A percentile compares a stretch with the other conserved stretches of the same genome.
Conservation (phyloP, 2,888 invertebrate species). For the Xestia xanthographa region DNA sequence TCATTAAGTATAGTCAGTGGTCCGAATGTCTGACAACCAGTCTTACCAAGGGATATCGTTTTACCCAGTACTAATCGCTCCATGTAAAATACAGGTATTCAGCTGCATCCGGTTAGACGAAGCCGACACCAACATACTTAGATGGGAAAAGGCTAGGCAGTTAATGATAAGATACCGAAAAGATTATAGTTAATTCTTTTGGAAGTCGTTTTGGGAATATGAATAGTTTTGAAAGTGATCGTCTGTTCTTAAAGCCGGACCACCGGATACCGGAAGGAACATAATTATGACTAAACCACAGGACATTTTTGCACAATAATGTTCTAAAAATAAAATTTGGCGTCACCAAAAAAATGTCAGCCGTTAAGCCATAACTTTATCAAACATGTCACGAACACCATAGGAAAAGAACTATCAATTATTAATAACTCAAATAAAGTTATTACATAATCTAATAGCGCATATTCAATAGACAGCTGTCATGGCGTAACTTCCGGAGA, state of each 20-base stretch:
- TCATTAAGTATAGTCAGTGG: no score
- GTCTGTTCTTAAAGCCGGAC: neutral
- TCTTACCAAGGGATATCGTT: no score
- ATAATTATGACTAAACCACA: neutral
- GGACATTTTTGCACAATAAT: neutral
- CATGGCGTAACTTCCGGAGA: conserved; percentile 71
- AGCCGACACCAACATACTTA: no score
- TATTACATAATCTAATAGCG: conserved; percentile 53
- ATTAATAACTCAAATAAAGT: conserved; percentile 35
- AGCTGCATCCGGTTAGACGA: no score
- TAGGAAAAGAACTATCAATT: conserved; percentile 20
- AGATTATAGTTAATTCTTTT: neutral
- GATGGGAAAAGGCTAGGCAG: no score
- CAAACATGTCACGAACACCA: conserved; percentile 40
- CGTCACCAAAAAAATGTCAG: conserved; percentile 15
- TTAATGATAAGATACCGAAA: neutral
- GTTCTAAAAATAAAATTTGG: conserved; percentile 19
- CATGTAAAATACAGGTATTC: no score
- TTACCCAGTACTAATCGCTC: no score
- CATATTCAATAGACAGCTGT: conserved; percentile 49
- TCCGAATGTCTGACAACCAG: no score
- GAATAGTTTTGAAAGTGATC: neutral
- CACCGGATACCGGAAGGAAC: conserved; percentile 21
- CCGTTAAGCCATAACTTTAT: conserved; percentile 26
- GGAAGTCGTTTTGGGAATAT: neutral